Evolutionary conservation across 2,888 invertebrate species (phyloP).

Genomic region (Nephrotoma guestfalica): DNA sequence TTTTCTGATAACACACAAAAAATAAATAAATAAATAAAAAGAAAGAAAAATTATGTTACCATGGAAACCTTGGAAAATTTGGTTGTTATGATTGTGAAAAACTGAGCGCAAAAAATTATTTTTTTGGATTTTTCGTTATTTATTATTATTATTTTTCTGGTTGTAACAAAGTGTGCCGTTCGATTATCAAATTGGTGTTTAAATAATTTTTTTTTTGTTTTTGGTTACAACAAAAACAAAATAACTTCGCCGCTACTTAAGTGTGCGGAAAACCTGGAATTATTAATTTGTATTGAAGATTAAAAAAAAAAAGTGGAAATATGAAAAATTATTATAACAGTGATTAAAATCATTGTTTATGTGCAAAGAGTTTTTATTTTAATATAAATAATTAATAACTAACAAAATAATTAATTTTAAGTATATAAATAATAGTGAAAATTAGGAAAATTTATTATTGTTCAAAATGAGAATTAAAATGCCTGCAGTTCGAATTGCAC

Average conservation of each 20-base stretch:
- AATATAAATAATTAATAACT: background rate
- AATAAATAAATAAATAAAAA: conserved; percentile 8
- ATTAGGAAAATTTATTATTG: background rate
- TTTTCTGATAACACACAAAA: conserved; percentile 5
- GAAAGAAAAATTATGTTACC: conserved; percentile 9
- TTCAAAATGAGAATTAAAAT: conserved; percentile 93
- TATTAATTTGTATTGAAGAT: background rate
- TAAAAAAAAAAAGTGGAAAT: background rate
- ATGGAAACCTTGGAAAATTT: background rate
- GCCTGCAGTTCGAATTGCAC: conserved; percentile 93
- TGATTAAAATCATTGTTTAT: background rate
- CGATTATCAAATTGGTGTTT: background rate
- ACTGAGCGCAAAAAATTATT: background rate
- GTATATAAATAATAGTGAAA: background rate
- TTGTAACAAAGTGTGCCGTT: background rate
- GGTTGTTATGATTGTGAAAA: background rate
- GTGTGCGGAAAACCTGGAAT: background rate
- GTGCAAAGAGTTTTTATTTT: background rate
- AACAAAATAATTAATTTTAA: background rate
- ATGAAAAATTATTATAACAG: background rate
- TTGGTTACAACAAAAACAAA: background rate
- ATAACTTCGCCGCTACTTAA: background rate
- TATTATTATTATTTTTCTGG: background rate
- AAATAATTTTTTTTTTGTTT: background rate
- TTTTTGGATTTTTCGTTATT: background rate